Base-by-base conservation (phyloP, 2,888 invertebrate genomes). In the Priocnemis perturbator region DNA sequence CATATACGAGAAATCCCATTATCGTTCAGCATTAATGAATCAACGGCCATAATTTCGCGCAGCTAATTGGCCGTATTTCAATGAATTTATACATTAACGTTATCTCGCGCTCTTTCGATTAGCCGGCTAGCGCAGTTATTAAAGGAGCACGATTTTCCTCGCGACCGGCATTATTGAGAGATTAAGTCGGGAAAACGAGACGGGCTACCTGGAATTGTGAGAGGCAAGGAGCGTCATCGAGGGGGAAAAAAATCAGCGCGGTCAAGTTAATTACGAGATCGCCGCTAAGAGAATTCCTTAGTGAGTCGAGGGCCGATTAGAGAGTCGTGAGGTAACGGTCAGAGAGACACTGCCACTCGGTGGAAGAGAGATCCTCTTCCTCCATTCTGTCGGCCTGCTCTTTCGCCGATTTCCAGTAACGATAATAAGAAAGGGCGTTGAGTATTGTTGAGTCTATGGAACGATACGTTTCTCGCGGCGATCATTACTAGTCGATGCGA, bases 261-360 rank as follows among this genome's bases (percentile, higher is more conserved):
- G 21, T 19, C 23, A 37, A 14, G 30, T 77, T 69, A 74, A 76
- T 77, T 69, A 74, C 74, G 73, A 71, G 70, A 70, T 70, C 65
- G 64, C 57, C 57, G 71, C 67, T 73, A 69, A 74, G 70, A 76
- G 70, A 69, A 69, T 69, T 67, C 55, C 71, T 76, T 61, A 69
- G 67, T 63, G 59, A 72, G 60, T 72, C 58, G 48, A 61, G 37
- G 56, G 65, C 58, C 74, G 70, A 68, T 78, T 78, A 76, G 73
- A 78, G 69, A 79, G 73, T 69, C 64, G 71, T 70, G 74, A 75
- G 70, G 67, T 67, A 69, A 77, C 68, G 69, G 67, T 65, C 69
- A 71, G 21, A 53, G 67, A 71, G 65, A 77, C 60, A 50, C 7
- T 67, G 55, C 62, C 65, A 59, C 71, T 66, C 60, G 44, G 47